A percentile compares a stretch with the other conserved stretches of the same genome.
phyloP scores from a whole-genome alignment of 2,797 vertebrate genomes.

The Eulemur coronatus region DNA sequence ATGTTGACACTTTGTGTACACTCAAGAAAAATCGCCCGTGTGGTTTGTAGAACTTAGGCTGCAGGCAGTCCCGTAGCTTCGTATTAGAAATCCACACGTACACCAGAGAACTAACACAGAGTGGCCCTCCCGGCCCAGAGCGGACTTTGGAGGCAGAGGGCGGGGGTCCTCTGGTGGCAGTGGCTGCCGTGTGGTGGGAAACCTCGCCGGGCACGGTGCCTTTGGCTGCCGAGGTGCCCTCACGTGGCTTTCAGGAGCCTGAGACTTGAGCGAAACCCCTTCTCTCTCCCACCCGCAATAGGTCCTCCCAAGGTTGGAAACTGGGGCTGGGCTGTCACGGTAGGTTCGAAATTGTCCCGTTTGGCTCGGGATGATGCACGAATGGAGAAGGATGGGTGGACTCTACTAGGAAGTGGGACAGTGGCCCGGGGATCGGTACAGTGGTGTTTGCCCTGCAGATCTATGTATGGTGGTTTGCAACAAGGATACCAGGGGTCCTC shows the following conservation, averaged over 20 bases:
- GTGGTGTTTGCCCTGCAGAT: not conserved
- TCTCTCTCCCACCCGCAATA: not conserved
- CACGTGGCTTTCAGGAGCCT: accelerated
- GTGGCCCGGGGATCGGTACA: not conserved
- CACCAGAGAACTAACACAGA: not conserved
- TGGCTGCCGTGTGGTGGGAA: accelerated
- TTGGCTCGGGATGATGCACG: not conserved
- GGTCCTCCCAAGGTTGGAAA: not conserved
- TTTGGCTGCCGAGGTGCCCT: accelerated
- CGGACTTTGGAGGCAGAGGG: not conserved
- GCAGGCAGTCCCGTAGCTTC: no score
- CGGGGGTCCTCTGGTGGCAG: no score
- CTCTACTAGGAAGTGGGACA: not conserved
- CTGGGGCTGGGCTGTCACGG: not conserved
- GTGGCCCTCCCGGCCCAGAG: no score
- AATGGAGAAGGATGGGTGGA: no score
- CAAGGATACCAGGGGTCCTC: accelerated
- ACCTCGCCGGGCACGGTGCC: accelerated
- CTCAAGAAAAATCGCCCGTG: accelerated
- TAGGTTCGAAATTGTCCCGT: not conserved
- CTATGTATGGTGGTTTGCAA: accelerated
- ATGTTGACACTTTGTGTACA: no score
- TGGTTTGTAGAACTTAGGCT: not conserved
- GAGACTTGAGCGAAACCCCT: not conserved
- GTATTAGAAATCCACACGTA: accelerated